phyloP scores from a whole-genome alignment of 2,888 invertebrate genomes.

The Fabriciana adippe region DNA sequence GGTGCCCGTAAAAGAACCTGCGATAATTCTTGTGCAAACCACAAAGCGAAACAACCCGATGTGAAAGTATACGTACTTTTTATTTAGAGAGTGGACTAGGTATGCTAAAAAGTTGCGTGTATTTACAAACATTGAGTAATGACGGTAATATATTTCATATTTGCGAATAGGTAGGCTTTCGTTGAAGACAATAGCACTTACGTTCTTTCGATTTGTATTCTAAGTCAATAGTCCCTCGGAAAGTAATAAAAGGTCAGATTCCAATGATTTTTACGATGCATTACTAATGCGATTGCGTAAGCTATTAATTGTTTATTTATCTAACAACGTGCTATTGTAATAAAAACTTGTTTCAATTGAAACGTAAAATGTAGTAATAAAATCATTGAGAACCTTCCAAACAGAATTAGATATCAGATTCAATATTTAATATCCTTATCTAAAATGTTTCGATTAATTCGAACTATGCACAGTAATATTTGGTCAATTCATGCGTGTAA shows the following conservation, averaged over 20 bases:
- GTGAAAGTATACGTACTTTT: slow-evolving; percentile 63
- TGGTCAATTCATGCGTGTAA: no score
- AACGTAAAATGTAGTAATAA: neutral
- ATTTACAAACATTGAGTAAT: slow-evolving; percentile 73
- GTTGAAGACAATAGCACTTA: slow-evolving; percentile 29
- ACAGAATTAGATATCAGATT: no score
- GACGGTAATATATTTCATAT: slow-evolving; percentile 59
- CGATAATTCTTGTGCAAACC: slow-evolving; percentile 55
- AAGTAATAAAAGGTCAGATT: slow-evolving; percentile 28
- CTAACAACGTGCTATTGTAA: neutral
- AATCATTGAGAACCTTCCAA: no score
- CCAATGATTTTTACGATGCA: slow-evolving; percentile 22
- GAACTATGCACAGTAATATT: no score
- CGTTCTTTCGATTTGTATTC: slow-evolving; percentile 25
- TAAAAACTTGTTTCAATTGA: neutral
- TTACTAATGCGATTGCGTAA: slow-evolving; percentile 15
- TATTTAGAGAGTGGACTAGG: slow-evolving; percentile 60
- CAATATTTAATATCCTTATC: no score
- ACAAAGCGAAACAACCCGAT: slow-evolving; percentile 56
- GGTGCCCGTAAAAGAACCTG: slow-evolving; percentile 37
- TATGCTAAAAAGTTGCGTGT: slow-evolving; percentile 61
- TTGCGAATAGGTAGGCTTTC: slow-evolving; percentile 52
- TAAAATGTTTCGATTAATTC: no score
- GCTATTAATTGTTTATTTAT: slow-evolving; percentile 16
- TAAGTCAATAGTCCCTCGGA: slow-evolving; percentile 24